These are phyloP conservation scores for Lepidotrigona ventralis DNA, from an alignment of 1,140 invertebrate species.

Conservation along the genomic window DNA sequence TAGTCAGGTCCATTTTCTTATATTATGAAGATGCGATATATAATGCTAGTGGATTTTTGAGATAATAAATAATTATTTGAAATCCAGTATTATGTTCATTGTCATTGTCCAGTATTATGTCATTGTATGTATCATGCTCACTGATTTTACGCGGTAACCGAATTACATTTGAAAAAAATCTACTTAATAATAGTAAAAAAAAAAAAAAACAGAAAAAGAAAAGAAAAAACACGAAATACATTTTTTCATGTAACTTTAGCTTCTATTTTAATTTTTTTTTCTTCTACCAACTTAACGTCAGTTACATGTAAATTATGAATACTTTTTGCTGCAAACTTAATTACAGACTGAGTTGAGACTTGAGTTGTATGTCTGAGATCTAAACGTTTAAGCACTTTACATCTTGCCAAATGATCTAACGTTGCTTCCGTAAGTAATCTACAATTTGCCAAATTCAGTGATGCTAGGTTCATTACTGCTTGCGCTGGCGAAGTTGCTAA, in stretches of 20 bases:
- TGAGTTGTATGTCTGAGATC: slow-evolving; percentile 89
- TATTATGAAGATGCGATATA: slow-evolving; percentile 43
- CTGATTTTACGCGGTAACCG: slow-evolving; percentile 23
- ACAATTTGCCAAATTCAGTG: slow-evolving; percentile 90
- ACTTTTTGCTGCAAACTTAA: slow-evolving; percentile 89
- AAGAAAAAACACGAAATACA: not conserved
- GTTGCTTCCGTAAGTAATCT: slow-evolving; percentile 90
- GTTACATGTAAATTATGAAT: slow-evolving; percentile 87
- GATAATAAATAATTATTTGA: slow-evolving; percentile 55
- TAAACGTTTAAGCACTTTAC: slow-evolving; percentile 83
- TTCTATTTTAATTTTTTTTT: slow-evolving; percentile 67
- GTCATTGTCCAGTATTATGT: slow-evolving; percentile 5
- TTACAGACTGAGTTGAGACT: slow-evolving; percentile 88
- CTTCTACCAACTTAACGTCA: slow-evolving; percentile 87
- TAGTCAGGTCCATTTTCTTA: slow-evolving; percentile 52
- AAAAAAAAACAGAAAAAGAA: not conserved
- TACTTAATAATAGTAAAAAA: not conserved
- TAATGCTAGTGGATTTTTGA: slow-evolving; percentile 26
- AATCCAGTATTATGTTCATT: slow-evolving; percentile 31
- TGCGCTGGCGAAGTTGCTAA: slow-evolving; percentile 85
- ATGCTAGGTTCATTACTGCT: slow-evolving; percentile 81
- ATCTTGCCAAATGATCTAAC: slow-evolving; percentile 88
- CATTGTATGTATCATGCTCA: slow-evolving; percentile 11
- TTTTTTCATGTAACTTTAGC: slow-evolving; percentile 61
- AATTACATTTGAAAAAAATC: slow-evolving; percentile 54